phyloP scores from a whole-genome alignment of 2,797 vertebrate species.

The Thalassophryne amazonica region DNA sequence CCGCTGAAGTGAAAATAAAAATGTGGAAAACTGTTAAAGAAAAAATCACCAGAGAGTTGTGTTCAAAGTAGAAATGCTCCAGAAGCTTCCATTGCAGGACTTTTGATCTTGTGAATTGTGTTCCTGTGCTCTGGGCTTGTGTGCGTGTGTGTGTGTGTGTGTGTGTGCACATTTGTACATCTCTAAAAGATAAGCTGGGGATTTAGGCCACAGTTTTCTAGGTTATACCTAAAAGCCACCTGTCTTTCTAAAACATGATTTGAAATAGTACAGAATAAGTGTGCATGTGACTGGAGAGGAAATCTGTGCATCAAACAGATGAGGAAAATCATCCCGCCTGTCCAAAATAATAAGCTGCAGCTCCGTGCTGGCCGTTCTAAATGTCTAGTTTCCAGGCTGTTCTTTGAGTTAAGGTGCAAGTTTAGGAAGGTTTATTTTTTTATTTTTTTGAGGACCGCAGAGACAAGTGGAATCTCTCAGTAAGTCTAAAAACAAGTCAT shows the following conservation, averaged over 20 bases:
- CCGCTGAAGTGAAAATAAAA: conserved; percentile 18
- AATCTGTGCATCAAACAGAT: neutral
- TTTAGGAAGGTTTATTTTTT: neutral
- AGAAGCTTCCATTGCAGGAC: conserved; percentile 28
- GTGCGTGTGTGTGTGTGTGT: neutral
- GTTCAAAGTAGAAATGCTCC: conserved; percentile 29
- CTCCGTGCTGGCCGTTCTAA: conserved; percentile 3
- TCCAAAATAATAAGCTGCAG: conserved; percentile 5
- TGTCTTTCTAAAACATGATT: conserved; percentile 52
- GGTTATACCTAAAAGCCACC: conserved; percentile 66
- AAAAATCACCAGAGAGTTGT: conserved; percentile 11
- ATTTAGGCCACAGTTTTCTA: conserved; percentile 62
- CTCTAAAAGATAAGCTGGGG: conserved; percentile 45
- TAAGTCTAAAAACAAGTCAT: neutral
- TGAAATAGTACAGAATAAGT: conserved; percentile 47
- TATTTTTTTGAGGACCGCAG: conserved; percentile 1
- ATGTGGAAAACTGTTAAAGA: conserved; percentile 12
- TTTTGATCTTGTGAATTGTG: conserved; percentile 35
- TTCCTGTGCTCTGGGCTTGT: neutral
- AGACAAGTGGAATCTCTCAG: conserved; percentile 3
- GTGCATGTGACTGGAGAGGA: conserved; percentile 29
- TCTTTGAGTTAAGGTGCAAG: conserved; percentile 3
- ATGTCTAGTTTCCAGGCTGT: conserved; percentile 1
- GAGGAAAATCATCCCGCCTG: neutral
- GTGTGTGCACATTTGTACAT: conserved; percentile 12